phyloP scores from a whole-genome alignment of 2,888 invertebrate species.

The Lepidochitona cinerea region DNA sequence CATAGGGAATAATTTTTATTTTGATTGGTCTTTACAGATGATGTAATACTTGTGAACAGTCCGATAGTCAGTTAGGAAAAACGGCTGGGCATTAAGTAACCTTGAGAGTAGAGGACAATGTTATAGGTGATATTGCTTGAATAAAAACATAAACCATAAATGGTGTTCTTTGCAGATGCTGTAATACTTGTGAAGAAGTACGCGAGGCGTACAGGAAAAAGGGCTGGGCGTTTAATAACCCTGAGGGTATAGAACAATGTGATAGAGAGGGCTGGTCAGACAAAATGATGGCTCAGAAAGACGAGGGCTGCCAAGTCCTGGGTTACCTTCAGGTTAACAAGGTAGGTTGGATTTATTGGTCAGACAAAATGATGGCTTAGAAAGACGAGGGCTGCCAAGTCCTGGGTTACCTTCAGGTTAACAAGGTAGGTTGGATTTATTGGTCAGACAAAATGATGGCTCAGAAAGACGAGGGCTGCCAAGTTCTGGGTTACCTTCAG shows the following conservation, averaged over 20 bases:
- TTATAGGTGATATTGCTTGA: background rate
- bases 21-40: slow-evolving; percentile 85
- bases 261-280: slow-evolving; percentile 84
- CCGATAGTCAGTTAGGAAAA: slow-evolving; percentile 88
- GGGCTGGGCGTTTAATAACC: slow-evolving; percentile 88
- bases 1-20: no score
- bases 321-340: slow-evolving; percentile 95
- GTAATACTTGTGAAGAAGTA: slow-evolving; percentile 97
- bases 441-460: no score
- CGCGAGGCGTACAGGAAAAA: slow-evolving; percentile 90
- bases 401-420: no score
- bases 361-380: no score
- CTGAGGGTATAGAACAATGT: slow-evolving; percentile 90
- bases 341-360: no score
- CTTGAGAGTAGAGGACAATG: background rate
- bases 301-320: slow-evolving; percentile 96
- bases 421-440: no score
- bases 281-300: slow-evolving; percentile 84
- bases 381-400: no score
- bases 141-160: no score
- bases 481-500: no score
- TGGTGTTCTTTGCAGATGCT: slow-evolving; percentile 89
- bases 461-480: no score
- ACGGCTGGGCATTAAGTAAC: slow-evolving; percentile 93
- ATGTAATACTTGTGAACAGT: slow-evolving; percentile 97